A percentile compares a stretch with the other conserved stretches of the same genome.
Evolutionary conservation across 2,888 invertebrate species (phyloP).

Genomic region (Spodoptera littoralis): DNA sequence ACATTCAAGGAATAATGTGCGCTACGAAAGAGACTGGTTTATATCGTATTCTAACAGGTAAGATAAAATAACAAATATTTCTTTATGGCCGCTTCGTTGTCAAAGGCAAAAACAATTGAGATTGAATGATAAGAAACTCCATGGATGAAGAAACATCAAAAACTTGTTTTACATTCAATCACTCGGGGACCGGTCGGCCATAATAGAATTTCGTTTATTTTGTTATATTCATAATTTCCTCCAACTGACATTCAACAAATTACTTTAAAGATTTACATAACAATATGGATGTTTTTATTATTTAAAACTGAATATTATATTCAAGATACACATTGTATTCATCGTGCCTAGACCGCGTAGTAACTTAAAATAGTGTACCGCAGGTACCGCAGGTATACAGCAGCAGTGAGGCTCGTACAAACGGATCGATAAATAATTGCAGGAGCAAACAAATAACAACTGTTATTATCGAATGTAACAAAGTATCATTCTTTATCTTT

Average conservation of each 20-base stretch:
- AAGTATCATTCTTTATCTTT: conserved; percentile 38
- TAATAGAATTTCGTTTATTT: conserved; percentile 55
- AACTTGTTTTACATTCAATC: conserved; percentile 62
- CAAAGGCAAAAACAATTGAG: conserved; percentile 58
- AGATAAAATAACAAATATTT: conserved; percentile 42
- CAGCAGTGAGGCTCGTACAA: conserved; percentile 12
- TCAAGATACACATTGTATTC: conserved; percentile 8
- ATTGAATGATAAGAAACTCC: conserved; percentile 58
- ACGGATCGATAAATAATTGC: conserved; percentile 37
- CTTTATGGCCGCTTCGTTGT: conserved; percentile 48
- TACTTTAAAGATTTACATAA: conserved; percentile 37
- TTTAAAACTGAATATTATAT: conserved; percentile 11
- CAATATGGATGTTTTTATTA: conserved; percentile 20
- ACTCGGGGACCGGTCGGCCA: conserved; percentile 46
- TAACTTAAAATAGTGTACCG: conserved; percentile 24
- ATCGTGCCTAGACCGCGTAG: conserved; percentile 6
- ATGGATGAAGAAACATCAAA: conserved; percentile 56
- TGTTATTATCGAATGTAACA: conserved; percentile 33
- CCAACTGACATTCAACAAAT: conserved; percentile 48
- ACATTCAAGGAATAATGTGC: conserved; percentile 46
- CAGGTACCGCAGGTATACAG: conserved; percentile 7
- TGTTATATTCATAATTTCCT: conserved; percentile 54
- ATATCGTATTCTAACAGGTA: conserved; percentile 37
- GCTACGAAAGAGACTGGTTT: conserved; percentile 46
- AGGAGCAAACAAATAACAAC: conserved; percentile 40